phyloP scores from a whole-genome alignment of 2,113 vertebrate species.

The Cervus canadensis region DNA sequence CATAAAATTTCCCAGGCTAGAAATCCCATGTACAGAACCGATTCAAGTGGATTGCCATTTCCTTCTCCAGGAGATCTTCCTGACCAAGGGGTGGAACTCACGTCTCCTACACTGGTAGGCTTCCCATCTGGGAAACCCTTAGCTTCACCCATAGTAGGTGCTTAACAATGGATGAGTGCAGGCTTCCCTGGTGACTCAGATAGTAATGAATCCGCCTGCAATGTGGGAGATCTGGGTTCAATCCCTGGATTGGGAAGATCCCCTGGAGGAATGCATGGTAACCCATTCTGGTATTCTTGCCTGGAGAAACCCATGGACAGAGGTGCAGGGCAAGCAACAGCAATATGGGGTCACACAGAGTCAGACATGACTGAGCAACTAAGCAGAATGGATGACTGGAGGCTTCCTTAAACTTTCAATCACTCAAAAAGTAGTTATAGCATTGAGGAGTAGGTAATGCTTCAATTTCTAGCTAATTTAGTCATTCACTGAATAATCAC shows the following conservation, averaged over 20 bases:
- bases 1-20: background rate
- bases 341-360: background rate
- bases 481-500: background rate
- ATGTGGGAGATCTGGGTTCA: background rate
- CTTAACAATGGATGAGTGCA: background rate
- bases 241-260: background rate
- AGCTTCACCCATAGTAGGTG: background rate
- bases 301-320: background rate
- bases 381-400: background rate
- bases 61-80: background rate
- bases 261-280: background rate
- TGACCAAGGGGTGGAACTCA: background rate
- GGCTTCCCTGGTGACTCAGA: background rate
- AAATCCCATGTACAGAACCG: background rate
- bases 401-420: background rate
- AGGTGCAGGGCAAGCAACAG: background rate
- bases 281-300: background rate
- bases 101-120: background rate
- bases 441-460: background rate
- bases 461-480: background rate
- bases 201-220: background rate
- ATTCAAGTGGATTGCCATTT: background rate
- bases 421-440: background rate
- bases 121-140: background rate
- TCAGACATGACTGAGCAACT: background rate